phyloP scores from a whole-genome alignment of 2,797 vertebrate species.

The Nasua narica region DNA sequence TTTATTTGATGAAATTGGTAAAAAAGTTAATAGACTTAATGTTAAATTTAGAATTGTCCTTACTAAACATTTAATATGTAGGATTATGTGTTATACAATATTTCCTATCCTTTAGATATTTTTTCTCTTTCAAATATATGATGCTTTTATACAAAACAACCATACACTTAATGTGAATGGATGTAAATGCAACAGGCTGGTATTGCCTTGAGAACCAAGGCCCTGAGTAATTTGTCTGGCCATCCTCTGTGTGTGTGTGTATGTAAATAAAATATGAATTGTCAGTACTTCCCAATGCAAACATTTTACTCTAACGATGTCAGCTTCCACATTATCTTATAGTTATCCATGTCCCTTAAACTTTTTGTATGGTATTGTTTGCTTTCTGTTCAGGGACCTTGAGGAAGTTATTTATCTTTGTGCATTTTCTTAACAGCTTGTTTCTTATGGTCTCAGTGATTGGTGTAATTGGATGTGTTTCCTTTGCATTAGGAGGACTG shows the following conservation, averaged over 20 bases:
- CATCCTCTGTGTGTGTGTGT: background rate
- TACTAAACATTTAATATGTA: background rate
- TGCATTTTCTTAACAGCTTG: constrained; percentile 26
- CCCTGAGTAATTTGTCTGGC: background rate
- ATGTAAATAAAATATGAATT: background rate
- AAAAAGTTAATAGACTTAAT: background rate
- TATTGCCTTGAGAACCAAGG: background rate
- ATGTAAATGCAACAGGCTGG: background rate
- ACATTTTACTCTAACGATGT: background rate
- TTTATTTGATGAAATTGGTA: constrained; percentile 12
- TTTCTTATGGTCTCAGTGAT: constrained; percentile 1
- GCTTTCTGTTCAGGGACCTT: background rate
- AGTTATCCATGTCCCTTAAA: background rate
- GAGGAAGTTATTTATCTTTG: constrained; percentile 38
- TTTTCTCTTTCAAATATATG: background rate
- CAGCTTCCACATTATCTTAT: background rate
- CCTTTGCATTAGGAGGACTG: constrained; percentile 5
- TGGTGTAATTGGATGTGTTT: constrained; percentile 28
- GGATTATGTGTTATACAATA: background rate
- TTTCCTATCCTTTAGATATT: constrained; percentile 10
- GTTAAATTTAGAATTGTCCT: background rate
- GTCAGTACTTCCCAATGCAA: background rate
- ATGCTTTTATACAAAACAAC: background rate
- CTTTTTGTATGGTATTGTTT: background rate
- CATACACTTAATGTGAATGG: background rate